phyloP scores from a whole-genome alignment of 1,140 invertebrate genomes.

The Microvelia longipes region DNA sequence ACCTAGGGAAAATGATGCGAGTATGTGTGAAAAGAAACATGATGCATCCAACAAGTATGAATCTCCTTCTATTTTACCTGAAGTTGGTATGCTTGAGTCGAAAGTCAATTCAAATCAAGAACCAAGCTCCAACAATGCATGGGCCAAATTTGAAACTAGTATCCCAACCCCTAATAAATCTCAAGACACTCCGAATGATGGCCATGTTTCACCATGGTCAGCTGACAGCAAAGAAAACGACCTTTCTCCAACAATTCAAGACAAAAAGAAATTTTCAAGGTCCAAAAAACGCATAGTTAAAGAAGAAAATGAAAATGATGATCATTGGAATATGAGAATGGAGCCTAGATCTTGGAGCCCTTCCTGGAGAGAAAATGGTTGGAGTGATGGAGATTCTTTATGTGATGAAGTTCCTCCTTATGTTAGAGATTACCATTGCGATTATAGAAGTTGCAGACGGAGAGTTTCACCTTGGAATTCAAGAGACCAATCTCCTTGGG shows the following conservation, averaged over 20 bases:
- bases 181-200: constrained; percentile 33
- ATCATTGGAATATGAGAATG: constrained; percentile 20
- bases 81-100: not conserved
- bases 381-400: constrained; percentile 28
- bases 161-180: constrained; percentile 29
- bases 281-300: constrained; percentile 18
- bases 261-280: constrained; percentile 17
- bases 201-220: constrained; percentile 53
- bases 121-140: constrained; percentile 16
- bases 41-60: not conserved
- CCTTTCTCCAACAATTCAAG: constrained; percentile 20
- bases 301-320: constrained; percentile 27
- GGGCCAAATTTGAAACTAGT: constrained; percentile 35
- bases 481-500: constrained; percentile 52
- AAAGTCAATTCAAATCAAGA: constrained; percentile 3
- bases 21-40: not conserved
- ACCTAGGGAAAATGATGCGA: not conserved
- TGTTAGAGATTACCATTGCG: constrained; percentile 14
- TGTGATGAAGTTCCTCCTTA: constrained; percentile 24
- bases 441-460: constrained; percentile 18
- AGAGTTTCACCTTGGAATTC: constrained; percentile 32
- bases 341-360: constrained; percentile 20
- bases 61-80: not conserved
- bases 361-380: constrained; percentile 26
- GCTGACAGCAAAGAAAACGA: constrained; percentile 52